Base-by-base conservation (phyloP, 2,113 vertebrate genomes). In the Hippocampus guttulatus region DNA sequence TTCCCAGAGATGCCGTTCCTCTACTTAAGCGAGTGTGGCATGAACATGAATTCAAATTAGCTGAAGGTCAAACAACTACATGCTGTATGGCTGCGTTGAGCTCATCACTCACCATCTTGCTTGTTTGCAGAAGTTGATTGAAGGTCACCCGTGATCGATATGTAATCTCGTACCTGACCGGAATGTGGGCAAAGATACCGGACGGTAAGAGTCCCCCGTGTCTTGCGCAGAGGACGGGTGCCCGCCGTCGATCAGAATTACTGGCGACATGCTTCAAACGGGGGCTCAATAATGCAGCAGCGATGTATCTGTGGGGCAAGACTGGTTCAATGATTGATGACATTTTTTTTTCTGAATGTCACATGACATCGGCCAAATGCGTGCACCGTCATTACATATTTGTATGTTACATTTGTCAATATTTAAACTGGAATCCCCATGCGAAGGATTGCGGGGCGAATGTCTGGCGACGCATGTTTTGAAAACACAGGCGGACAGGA, bases 271-370 rank as follows among this genome's bases (percentile, higher is more conserved):
- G 73, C 78, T 88, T 90, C 78, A 85, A 79, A 81, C 76, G 79
- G 72, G 18, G 68, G 54, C 78, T 89, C 75, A 90, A 88, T 88
- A 90, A 90, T 88, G 84, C 88, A 88, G 68, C 58, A 49, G 18
- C 27, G 33, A 38, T 38, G 64, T 78, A 75, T 83, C 87, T 82
- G 62, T 71, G 73, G 86, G 84, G 81, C 86, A 83, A 82, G 81
- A 33, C 73, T 3, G 23, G 23, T 23, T 90, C 67, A 86, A 90
- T 88, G 79, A 89, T 90, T 86, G 71, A 91, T 88, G 81, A 60
- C 89, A 91, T 88, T 84, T 10, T 55, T 55, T 55, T n/a, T n/a
- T 30, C 18, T 90, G 82, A 70, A 60, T 15, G 47, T 80, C 43
- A 69, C 61, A 73, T 76, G 76, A 52, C 73, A 58, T 81, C 62